Evolutionary conservation across 2,888 invertebrate genomes (phyloP), one percentile per base, ranked within the genome.

Genomic region (Margaritifera margaritifera): DNA sequence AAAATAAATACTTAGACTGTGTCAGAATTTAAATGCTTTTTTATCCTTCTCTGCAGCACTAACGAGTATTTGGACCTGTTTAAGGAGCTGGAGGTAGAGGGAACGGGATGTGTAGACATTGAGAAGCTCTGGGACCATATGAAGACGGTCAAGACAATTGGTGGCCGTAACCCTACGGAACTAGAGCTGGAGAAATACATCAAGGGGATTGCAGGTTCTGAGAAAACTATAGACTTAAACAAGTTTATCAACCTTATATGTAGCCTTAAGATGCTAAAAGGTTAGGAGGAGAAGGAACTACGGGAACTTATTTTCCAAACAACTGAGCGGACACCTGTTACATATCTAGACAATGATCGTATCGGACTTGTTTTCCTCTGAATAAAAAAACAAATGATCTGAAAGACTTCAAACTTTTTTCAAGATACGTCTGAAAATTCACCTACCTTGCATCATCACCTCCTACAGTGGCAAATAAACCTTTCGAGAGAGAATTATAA

Each of bases 231-330:
- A 24, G 86, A 88, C 69, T 68, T 84, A 56, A 81, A 79, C 31
- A 81, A 84, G 60, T 88, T 87, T 70, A 82, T 85, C 42, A 82
- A 84, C 74, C 73, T 88, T 25, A 73, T 88, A 42, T 80, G 81
- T 54, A 72, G 86, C 53, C 72, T 88, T 18, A 85, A 83, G 66
- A 66, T 85, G 53, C 81, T 64, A 22, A 55, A 75, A 50, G 24
- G 67, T n/a, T 74, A 65, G 42, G 42, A 42, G 42, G 42, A 42
- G 25, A 61, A 50, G 24, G 57, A 20, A 18, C 24, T 22, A 0
- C 1, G 57, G 19, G 19, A 24, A 57, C 57, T 24, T 57, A 27
- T 6, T 27, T 27, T 57, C 6, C n/a, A n/a, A n/a, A 27, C 22
- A 22, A n/a, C 5, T 57, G 8, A 57, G 57, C 22, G 24, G n/a